phyloP scores from a whole-genome alignment of 2,888 invertebrate species.

The Timema podura region DNA sequence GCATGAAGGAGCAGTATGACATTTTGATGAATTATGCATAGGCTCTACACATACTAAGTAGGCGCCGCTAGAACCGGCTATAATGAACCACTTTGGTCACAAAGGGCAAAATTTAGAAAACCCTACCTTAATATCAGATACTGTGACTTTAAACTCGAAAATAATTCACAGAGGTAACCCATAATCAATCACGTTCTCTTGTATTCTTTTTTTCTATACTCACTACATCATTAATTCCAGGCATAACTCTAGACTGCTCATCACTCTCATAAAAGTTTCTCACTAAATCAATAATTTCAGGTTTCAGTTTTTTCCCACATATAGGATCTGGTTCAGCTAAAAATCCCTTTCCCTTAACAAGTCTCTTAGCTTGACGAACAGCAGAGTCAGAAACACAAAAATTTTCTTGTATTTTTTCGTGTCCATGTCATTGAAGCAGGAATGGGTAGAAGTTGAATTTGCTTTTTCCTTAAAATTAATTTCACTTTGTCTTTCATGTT shows the following conservation, averaged over 20 bases:
- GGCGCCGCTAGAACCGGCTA: too few relatives aligned
- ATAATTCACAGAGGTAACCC: background rate
- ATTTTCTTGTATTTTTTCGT: background rate
- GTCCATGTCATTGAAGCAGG: conserved; percentile 18
- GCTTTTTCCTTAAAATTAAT: background rate
- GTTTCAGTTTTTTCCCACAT: conserved; percentile 10
- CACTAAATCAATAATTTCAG: conserved; percentile 12
- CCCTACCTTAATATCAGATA: background rate
- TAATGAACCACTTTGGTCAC: conserved; percentile 16
- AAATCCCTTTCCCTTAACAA: background rate
- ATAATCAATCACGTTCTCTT: conserved; percentile 13
- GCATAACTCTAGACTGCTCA: conserved; percentile 11
- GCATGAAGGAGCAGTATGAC: conserved; percentile 15
- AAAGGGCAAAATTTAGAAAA: conserved; percentile 7
- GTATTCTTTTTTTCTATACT: conserved; percentile 13
- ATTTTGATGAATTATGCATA: conserved; percentile 16
- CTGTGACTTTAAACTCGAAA: conserved; percentile 11
- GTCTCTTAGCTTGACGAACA: too few relatives aligned
- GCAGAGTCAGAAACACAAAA: background rate
- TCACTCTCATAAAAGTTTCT: conserved; percentile 19
- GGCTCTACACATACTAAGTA: conserved; percentile 12
- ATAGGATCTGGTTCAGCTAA: conserved; percentile 7
- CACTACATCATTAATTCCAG: conserved; percentile 10
- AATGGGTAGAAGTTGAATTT: conserved; percentile 17
- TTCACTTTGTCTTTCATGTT: background rate